Evolutionary conservation across 1,140 invertebrate species (phyloP).

Genomic region (Drosophila hydei): DNA sequence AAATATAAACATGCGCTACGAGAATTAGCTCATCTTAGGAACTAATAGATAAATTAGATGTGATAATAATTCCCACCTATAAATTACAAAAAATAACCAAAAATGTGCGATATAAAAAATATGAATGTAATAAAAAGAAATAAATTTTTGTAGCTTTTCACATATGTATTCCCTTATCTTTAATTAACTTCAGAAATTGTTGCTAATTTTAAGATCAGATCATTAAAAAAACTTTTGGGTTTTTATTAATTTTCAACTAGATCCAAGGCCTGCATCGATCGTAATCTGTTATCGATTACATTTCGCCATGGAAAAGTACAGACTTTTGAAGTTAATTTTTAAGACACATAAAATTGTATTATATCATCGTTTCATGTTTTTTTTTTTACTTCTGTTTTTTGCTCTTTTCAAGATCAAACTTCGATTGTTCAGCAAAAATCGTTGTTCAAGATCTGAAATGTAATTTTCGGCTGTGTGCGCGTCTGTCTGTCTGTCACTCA

Average conservation of each 20-base stretch:
- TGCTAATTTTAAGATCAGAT: too few relatives aligned
- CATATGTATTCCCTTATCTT: too few relatives aligned
- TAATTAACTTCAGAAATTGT: too few relatives aligned
- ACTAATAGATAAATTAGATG: not conserved
- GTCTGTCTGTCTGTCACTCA: conserved; percentile 43
- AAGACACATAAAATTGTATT: not conserved
- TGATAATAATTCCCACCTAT: too few relatives aligned
- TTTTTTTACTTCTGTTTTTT: not conserved
- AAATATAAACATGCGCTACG: not conserved
- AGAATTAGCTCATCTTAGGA: not conserved
- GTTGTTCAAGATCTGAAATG: conserved; percentile 30
- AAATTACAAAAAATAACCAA: too few relatives aligned
- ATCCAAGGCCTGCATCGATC: too few relatives aligned
- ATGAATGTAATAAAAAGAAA: too few relatives aligned
- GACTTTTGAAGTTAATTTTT: not conserved
- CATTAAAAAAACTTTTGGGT: too few relatives aligned
- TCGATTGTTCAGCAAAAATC: conserved; percentile 14
- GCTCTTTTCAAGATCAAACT: conserved; percentile 8
- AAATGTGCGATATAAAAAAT: too few relatives aligned
- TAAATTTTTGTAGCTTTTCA: too few relatives aligned
- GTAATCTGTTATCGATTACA: too few relatives aligned
- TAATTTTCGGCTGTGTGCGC: conserved; percentile 35
- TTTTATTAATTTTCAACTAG: too few relatives aligned
- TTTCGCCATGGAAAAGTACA: conserved; percentile 7
- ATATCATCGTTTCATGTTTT: conserved; percentile 1